Conservation (phyloP, 1,140 invertebrate genomes). For the Polyergus mexicanus region DNA sequence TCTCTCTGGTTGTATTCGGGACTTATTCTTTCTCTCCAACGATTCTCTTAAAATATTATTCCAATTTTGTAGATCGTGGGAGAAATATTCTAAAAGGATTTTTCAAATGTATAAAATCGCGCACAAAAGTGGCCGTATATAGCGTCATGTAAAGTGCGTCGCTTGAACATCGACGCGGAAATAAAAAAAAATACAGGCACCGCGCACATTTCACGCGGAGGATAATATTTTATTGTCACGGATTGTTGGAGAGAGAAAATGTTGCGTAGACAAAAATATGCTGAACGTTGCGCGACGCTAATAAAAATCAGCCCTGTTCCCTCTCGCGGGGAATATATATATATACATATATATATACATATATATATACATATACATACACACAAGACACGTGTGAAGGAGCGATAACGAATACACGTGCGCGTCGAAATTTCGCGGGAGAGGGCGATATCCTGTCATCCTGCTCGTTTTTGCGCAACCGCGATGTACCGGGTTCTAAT, state of each 20-base stretch:
- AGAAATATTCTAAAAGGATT: slow-evolving; percentile 13
- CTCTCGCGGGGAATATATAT: not conserved
- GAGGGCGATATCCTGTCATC: not conserved
- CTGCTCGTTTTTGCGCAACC: slow-evolving; percentile 28
- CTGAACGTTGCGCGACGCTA: slow-evolving; percentile 42
- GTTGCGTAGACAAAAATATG: slow-evolving; percentile 52
- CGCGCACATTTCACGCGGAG: slow-evolving; percentile 1
- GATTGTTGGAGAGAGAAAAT: slow-evolving; percentile 52
- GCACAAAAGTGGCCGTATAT: not conserved
- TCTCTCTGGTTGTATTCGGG: not conserved
- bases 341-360: too few species aligned
- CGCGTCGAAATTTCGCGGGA: slow-evolving; percentile 19
- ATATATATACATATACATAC: too few species aligned
- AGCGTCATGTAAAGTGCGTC: not conserved
- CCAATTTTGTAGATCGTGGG: not conserved
- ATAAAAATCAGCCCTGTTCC: slow-evolving; percentile 50
- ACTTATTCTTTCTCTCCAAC: not conserved
- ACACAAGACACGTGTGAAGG: too few species aligned
- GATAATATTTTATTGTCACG: slow-evolving; percentile 60
- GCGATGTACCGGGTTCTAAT: slow-evolving; percentile 59
- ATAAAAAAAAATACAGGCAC: slow-evolving; percentile 40
- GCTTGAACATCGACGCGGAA: slow-evolving; percentile 16
- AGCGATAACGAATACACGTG: slow-evolving; percentile 39
- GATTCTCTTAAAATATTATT: not conserved
- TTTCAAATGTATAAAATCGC: not conserved